Evolutionary conservation across 2,888 invertebrate species (phyloP).

Genomic region (Thyatira batis): DNA sequence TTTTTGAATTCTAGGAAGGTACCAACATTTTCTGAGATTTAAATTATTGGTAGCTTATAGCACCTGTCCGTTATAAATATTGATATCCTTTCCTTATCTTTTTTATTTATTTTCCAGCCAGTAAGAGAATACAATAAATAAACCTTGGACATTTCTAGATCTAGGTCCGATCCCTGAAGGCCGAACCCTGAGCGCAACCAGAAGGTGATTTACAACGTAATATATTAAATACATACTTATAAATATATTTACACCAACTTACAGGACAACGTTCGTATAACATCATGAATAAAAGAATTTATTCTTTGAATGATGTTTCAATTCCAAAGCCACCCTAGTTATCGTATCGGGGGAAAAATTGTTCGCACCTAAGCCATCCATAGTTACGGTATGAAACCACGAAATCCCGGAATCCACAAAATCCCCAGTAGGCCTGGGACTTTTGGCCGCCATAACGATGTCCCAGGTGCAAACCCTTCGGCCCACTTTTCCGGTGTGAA

Average conservation of each 20-base stretch:
- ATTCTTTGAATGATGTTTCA: background rate
- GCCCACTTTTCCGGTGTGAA: slow-evolving; percentile 14
- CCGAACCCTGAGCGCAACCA: no score
- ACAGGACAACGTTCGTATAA: background rate
- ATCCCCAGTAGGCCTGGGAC: slow-evolving; percentile 24
- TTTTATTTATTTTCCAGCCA: no score
- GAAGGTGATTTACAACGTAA: no score
- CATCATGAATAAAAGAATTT: background rate
- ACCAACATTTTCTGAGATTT: no score
- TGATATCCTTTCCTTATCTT: no score
- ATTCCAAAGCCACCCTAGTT: background rate
- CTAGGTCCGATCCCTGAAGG: no score
- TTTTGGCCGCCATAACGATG: slow-evolving; percentile 31
- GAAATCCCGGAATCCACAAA: slow-evolving; percentile 27
- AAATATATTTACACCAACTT: background rate
- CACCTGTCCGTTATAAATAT: no score
- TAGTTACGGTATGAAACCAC: slow-evolving; percentile 29
- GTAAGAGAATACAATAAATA: no score
- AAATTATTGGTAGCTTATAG: no score
- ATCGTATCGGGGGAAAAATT: background rate
- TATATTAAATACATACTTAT: no score
- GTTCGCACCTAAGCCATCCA: slow-evolving; percentile 19
- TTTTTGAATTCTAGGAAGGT: no score
- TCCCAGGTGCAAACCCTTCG: slow-evolving; percentile 40
- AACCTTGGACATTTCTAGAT: no score